A percentile compares a stretch with the other conserved stretches of the same genome.
Evolutionary conservation across 2,797 vertebrate species (phyloP).

Genomic region (Rhynchonycteris naso): DNA sequence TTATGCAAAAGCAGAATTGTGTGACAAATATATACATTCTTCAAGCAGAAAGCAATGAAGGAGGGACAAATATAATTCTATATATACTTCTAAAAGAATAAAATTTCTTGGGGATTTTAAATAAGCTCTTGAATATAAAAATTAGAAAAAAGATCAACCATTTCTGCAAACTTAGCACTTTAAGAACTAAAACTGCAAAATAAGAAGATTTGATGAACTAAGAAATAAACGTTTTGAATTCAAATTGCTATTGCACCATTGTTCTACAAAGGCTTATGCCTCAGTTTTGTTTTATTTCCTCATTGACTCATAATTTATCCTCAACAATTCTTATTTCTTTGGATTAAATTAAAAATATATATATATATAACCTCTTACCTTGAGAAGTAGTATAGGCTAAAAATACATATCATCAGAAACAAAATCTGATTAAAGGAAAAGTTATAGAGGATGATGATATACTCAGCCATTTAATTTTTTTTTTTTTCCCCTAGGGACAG

Average conservation of each 20-base stretch:
- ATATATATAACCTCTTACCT: background rate
- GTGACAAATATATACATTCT: background rate
- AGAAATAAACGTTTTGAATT: constrained; percentile 33
- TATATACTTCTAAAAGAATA: constrained; percentile 5
- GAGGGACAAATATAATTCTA: background rate
- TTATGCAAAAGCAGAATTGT: constrained; percentile 24
- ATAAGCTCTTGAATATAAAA: constrained; percentile 16
- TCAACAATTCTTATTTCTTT: constrained; percentile 39
- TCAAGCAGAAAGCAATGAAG: background rate
- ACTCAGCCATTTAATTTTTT: background rate
- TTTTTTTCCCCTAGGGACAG: too few relatives aligned
- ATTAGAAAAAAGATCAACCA: background rate
- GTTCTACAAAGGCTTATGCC: background rate
- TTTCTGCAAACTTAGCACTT: constrained; percentile 43
- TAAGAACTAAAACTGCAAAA: constrained; percentile 48
- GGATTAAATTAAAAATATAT: constrained; percentile 25
- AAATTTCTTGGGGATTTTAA: constrained; percentile 4
- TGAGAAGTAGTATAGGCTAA: background rate
- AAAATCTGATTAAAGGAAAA: background rate
- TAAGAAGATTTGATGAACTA: constrained; percentile 30
- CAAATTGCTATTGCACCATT: constrained; percentile 34
- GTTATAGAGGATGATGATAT: background rate
- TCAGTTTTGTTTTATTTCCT: constrained; percentile 46
- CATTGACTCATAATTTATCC: constrained; percentile 49
- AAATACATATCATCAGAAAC: background rate